Evolutionary conservation across 2,888 invertebrate genomes (phyloP).

Genomic region (Aphodius granarius): DNA sequence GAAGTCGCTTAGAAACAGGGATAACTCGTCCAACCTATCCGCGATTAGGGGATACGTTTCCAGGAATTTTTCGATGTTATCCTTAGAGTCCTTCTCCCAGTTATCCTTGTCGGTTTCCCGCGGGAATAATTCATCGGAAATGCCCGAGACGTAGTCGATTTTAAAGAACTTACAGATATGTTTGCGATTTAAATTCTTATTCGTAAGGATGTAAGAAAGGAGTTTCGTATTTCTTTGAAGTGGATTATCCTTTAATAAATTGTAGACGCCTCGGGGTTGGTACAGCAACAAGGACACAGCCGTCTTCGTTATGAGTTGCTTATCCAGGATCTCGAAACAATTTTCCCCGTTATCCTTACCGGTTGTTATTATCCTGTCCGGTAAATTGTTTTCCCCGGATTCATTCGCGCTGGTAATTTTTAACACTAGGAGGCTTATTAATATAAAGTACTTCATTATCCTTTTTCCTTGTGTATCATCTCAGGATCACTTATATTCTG

Average conservation of each 20-base stretch:
- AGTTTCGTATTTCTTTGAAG: neutral
- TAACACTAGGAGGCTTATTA: neutral
- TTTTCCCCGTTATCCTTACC: neutral
- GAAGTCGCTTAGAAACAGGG: slow-evolving; percentile 18
- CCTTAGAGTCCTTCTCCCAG: neutral
- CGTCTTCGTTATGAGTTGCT: neutral
- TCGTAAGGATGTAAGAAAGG: neutral
- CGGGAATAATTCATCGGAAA: neutral
- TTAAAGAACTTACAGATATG: neutral
- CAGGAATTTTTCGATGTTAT: neutral
- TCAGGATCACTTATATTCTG: neutral
- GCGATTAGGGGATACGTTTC: neutral
- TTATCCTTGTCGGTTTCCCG: neutral
- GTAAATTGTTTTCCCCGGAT: neutral
- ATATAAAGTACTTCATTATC: neutral
- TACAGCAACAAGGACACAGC: neutral
- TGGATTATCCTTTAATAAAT: neutral
- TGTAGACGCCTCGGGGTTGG: neutral
- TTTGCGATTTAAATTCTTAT: neutral
- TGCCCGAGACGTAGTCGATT: neutral
- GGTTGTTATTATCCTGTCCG: neutral
- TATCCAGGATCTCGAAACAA: neutral
- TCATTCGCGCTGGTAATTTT: neutral
- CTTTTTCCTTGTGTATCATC: neutral
- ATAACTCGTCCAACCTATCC: slow-evolving; percentile 9